Conservation (phyloP, 2,888 invertebrate genomes). For the Rugalucina vietnamica region DNA sequence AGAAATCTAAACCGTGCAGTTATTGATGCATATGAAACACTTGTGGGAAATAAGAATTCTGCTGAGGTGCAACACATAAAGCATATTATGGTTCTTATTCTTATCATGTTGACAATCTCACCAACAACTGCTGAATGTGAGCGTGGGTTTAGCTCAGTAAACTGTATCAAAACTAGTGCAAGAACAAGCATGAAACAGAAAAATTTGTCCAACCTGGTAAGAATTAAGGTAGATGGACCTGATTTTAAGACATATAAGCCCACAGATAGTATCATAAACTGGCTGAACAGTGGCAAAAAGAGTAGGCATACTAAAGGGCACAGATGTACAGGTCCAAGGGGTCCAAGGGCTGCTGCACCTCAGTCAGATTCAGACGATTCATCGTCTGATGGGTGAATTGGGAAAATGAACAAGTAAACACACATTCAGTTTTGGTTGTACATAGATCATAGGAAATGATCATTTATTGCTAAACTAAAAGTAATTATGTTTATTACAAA, state of each 20-base stretch:
- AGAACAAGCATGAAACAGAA: not conserved
- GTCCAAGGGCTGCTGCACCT: too few relatives aligned
- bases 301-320: slow-evolving; percentile 32
- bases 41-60: not conserved
- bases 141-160: slow-evolving; percentile 28
- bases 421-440: too few relatives aligned
- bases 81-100: not conserved
- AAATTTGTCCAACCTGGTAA: not conserved
- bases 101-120: slow-evolving; percentile 39
- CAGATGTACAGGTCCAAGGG: slow-evolving; percentile 15
- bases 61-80: not conserved
- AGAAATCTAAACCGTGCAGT: not conserved
- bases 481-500: too few relatives aligned
- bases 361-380: too few relatives aligned
- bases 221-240: slow-evolving; percentile 27
- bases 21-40: slow-evolving; percentile 6
- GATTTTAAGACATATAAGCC: slow-evolving; percentile 20
- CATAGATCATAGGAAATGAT: too few relatives aligned
- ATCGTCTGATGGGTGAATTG: too few relatives aligned
- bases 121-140: slow-evolving; percentile 50
- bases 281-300: slow-evolving; percentile 26
- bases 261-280: slow-evolving; percentile 17
- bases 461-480: too few relatives aligned
- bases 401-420: too few relatives aligned
- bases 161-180: not conserved